These are phyloP conservation scores for Dasyprocta punctata DNA, from an alignment of 2,113 vertebrate genomes.

Conservation along the genomic window DNA sequence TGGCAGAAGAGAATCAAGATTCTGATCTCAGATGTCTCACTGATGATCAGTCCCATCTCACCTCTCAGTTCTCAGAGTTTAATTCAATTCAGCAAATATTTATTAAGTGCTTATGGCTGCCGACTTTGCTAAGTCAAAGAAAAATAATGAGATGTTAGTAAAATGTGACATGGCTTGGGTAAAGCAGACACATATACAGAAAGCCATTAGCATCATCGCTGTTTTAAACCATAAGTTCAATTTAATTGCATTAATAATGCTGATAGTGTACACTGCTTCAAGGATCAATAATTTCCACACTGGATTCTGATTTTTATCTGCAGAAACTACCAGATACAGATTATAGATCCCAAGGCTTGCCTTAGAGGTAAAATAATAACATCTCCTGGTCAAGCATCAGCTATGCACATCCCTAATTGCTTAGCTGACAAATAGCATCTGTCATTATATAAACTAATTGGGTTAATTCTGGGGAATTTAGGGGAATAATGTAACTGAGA, in stretches of 20 bases:
- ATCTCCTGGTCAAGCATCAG: slow-evolving; percentile 38
- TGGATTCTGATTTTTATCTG: slow-evolving; percentile 50
- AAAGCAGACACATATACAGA: neutral
- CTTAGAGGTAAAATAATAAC: slow-evolving; percentile 53
- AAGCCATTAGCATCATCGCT: neutral
- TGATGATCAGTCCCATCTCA: slow-evolving; percentile 50
- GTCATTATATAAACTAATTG: slow-evolving; percentile 84
- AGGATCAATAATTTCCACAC: slow-evolving; percentile 47
- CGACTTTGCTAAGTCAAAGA: slow-evolving; percentile 66
- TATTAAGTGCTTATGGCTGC: slow-evolving; percentile 73
- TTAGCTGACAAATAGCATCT: slow-evolving; percentile 79
- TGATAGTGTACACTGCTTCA: neutral
- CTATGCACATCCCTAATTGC: slow-evolving; percentile 71
- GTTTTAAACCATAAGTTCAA: slow-evolving; percentile 41
- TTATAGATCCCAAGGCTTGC: neutral
- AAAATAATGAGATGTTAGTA: slow-evolving; percentile 75
- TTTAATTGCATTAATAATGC: slow-evolving; percentile 47
- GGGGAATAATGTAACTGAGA: slow-evolving; percentile 85
- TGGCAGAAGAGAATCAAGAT: slow-evolving; percentile 40
- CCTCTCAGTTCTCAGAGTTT: slow-evolving; percentile 66
- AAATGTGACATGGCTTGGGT: slow-evolving; percentile 43
- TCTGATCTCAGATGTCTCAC: slow-evolving; percentile 56
- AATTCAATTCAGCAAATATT: slow-evolving; percentile 73
- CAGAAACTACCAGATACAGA: slow-evolving; percentile 7
- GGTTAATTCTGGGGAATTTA: slow-evolving; percentile 84